phyloP scores from a whole-genome alignment of 2,113 vertebrate genomes.

The Ictalurus punctatus region DNA sequence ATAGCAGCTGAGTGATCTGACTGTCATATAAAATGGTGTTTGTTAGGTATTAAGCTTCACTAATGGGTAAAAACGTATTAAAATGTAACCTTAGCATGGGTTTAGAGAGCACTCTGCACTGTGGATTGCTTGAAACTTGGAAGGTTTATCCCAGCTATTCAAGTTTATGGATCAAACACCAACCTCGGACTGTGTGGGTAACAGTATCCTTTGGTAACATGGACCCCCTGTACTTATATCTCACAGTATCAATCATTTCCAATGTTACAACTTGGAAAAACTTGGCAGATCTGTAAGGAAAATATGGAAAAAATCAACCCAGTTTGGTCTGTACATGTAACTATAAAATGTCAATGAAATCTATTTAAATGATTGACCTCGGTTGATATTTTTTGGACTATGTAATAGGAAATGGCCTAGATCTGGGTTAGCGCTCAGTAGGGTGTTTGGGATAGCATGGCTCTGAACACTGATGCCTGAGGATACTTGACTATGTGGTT shows the following conservation, averaged over 20 bases:
- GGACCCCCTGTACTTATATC: conserved; percentile 46
- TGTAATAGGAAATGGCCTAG: conserved; percentile 23
- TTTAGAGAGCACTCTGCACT: not conserved
- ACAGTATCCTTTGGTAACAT: conserved; percentile 15
- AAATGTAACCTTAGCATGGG: conserved; percentile 8
- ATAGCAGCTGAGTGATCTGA: not conserved
- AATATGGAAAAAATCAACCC: conserved; percentile 65
- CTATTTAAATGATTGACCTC: conserved; percentile 26
- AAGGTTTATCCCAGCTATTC: not conserved
- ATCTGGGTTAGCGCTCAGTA: conserved; percentile 22
- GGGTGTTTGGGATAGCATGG: conserved; percentile 24
- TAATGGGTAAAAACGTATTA: not conserved
- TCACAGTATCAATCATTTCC: conserved; percentile 55
- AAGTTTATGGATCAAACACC: conserved; percentile 17
- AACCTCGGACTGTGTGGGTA: not conserved
- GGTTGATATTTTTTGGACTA: conserved; percentile 27
- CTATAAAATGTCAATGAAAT: conserved; percentile 34
- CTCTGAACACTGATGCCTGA: not conserved
- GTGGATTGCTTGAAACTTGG: conserved; percentile 1
- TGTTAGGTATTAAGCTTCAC: not conserved
- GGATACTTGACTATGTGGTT: conserved; percentile 43
- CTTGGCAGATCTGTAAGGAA: conserved; percentile 42
- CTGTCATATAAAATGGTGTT: conserved; percentile 6
- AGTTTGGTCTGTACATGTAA: conserved; percentile 40
- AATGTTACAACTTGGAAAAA: conserved; percentile 24